Percentiles rank a stretch among this genome's conserved stretches.
These are phyloP conservation scores for Oeneis ivallda DNA, from an alignment of 2,888 invertebrate genomes.

Conservation along the genomic window DNA sequence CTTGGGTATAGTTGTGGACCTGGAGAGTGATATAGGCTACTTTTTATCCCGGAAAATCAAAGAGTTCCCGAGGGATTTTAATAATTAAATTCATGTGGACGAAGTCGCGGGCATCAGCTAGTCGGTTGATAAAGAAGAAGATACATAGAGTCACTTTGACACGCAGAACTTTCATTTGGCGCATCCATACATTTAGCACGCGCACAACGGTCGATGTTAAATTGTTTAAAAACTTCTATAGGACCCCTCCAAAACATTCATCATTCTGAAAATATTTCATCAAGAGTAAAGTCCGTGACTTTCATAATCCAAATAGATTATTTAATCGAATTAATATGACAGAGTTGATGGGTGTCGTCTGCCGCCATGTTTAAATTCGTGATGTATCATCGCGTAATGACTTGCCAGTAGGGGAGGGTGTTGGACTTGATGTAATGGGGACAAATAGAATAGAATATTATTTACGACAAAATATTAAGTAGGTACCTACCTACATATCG, in stretches of 20 bases:
- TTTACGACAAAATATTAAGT: constrained; percentile 1
- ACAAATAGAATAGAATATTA: constrained; percentile 12
- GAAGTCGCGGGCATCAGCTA: too few species aligned
- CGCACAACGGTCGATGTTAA: not conserved
- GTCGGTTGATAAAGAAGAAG: too few species aligned
- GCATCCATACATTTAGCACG: too few species aligned
- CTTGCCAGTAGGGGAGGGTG: constrained; percentile 37
- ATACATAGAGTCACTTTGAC: too few species aligned
- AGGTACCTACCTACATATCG: too few species aligned
- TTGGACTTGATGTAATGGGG: constrained; percentile 17
- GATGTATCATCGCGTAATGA: constrained; percentile 39
- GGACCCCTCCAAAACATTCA: constrained; percentile 15
- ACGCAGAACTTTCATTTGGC: too few species aligned
- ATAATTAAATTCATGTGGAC: too few species aligned
- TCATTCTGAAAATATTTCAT: constrained; percentile 20
- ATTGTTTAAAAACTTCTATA: not conserved
- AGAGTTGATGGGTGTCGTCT: constrained; percentile 47
- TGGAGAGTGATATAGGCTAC: too few species aligned
- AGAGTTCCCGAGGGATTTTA: too few species aligned
- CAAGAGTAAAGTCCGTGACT: constrained; percentile 24
- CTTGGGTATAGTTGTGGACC: too few species aligned
- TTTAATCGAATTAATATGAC: constrained; percentile 54
- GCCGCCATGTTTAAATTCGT: constrained; percentile 47
- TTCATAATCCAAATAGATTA: constrained; percentile 45
- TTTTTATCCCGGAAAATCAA: too few species aligned